Evolutionary conservation across 1,140 invertebrate genomes (phyloP).

Genomic region (Patella vulgata): DNA sequence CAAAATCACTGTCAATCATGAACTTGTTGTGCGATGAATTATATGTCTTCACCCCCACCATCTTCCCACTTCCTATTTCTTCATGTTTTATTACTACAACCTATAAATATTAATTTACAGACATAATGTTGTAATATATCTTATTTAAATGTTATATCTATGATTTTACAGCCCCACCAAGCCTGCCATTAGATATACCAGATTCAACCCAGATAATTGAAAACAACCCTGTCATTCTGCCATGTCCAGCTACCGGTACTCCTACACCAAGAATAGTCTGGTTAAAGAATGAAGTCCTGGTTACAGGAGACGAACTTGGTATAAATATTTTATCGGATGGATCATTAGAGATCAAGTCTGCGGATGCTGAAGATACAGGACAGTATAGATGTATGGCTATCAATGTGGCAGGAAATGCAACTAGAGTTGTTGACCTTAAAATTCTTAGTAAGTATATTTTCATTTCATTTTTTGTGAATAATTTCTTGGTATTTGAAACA

Average conservation of each 20-base stretch:
- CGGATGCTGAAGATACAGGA: slow-evolving; percentile 61
- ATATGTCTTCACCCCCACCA: too few relatives aligned
- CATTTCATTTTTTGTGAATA: neutral
- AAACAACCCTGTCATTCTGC: slow-evolving; percentile 52
- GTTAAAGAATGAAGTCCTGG: slow-evolving; percentile 62
- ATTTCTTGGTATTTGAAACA: neutral
- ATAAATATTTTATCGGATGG: slow-evolving; percentile 47
- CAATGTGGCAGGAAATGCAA: slow-evolving; percentile 65
- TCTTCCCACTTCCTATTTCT: too few relatives aligned
- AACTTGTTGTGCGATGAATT: too few relatives aligned
- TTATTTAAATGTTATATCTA: too few relatives aligned
- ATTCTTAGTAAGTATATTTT: slow-evolving; percentile 61
- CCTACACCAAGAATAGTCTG: slow-evolving; percentile 67
- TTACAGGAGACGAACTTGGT: slow-evolving; percentile 38
- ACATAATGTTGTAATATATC: too few relatives aligned
- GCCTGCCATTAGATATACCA: slow-evolving; percentile 37
- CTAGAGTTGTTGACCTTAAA: slow-evolving; percentile 58
- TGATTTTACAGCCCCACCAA: slow-evolving; percentile 49
- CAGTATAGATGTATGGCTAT: slow-evolving; percentile 67
- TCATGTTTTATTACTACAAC: too few relatives aligned
- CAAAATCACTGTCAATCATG: neutral
- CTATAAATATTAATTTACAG: too few relatives aligned
- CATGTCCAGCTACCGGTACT: slow-evolving; percentile 67
- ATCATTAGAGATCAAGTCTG: slow-evolving; percentile 43
- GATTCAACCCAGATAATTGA: slow-evolving; percentile 52